Conservation (phyloP, 2,113 vertebrate genomes). For the Echinops telfairi region DNA sequence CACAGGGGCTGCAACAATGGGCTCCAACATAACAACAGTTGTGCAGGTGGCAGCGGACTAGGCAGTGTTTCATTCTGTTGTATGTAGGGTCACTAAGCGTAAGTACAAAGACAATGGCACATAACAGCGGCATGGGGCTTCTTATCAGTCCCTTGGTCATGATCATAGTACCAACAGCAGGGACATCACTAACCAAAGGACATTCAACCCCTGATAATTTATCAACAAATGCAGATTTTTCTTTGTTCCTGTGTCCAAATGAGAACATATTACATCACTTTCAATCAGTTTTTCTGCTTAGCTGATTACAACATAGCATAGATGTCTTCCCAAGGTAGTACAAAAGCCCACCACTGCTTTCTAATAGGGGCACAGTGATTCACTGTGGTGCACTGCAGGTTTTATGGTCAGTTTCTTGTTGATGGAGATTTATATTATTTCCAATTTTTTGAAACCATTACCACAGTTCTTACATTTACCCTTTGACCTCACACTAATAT, state of each 20-base stretch:
- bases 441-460: neutral
- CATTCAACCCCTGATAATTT: neutral
- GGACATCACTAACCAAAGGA: neutral
- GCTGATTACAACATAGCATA: neutral
- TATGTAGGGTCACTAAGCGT: too few species aligned
- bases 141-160: neutral
- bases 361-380: neutral
- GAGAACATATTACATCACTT: neutral
- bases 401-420: slow-evolving; percentile 53
- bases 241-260: slow-evolving; percentile 27
- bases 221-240: neutral
- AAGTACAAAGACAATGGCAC: too few species aligned
- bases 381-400: neutral
- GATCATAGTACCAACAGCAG: neutral
- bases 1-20: too few species aligned
- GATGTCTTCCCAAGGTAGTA: neutral
- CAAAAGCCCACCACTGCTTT: neutral
- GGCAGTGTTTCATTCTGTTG: too few species aligned
- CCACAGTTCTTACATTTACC: slow-evolving; percentile 9
- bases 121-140: too few species aligned
- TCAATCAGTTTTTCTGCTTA: neutral
- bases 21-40: too few species aligned
- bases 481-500: slow-evolving; percentile 42
- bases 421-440: slow-evolving; percentile 58
- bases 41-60: too few species aligned